These are phyloP conservation scores for Fringilla coelebs DNA, from an alignment of 2,797 vertebrate species.

Conservation along the genomic window DNA sequence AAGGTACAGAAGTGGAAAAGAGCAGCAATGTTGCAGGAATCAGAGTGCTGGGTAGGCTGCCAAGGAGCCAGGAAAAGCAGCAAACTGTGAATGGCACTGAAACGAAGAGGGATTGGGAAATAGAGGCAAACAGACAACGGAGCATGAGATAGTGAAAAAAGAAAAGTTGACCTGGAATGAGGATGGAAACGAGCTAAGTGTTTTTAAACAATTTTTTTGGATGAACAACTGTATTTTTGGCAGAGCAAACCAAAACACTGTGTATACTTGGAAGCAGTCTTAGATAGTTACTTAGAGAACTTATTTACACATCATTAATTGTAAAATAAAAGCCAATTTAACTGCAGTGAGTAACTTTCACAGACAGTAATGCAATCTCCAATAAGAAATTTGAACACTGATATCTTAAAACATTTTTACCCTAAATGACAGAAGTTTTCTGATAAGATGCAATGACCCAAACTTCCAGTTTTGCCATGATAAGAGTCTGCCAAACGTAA, in stretches of 20 bases:
- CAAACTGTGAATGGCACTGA: neutral
- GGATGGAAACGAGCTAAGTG: neutral
- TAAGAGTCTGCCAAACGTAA: neutral
- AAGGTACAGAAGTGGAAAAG: neutral
- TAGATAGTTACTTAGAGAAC: neutral
- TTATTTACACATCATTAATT: neutral
- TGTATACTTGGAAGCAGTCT: neutral
- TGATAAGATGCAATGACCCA: neutral
- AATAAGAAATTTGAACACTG: neutral
- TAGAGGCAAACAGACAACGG: neutral
- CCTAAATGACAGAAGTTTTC: neutral
- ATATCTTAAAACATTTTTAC: neutral
- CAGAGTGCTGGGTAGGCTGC: neutral
- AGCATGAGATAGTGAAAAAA: neutral
- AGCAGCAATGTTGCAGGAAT: neutral
- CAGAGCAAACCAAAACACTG: neutral
- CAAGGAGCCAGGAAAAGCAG: neutral
- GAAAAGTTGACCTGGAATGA: neutral
- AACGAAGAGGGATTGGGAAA: neutral
- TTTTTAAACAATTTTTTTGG: neutral
- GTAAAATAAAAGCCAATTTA: neutral
- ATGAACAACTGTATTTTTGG: neutral
- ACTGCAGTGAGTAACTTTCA: neutral
- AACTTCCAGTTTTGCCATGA: neutral
- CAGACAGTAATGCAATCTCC: neutral